Percentiles rank a stretch among this genome's conserved stretches.
phyloP scores from a whole-genome alignment of 2,888 invertebrate genomes.

The Megastigmus dorsalis region DNA sequence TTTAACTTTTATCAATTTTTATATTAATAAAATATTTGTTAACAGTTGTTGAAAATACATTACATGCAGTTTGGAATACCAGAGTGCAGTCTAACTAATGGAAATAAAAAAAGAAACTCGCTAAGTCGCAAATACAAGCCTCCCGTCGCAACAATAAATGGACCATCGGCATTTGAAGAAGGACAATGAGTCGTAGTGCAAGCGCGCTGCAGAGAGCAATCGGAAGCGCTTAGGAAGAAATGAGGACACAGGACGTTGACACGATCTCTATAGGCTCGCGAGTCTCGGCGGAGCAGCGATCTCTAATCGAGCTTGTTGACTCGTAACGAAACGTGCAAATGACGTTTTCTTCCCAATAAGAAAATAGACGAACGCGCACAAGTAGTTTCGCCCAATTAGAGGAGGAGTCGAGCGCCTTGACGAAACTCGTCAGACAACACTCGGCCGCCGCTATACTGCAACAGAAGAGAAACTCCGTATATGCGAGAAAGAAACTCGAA shows the following conservation, averaged over 20 bases:
- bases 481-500: too few species aligned
- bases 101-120: too few species aligned
- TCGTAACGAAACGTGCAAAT: constrained; percentile 4
- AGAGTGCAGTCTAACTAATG: too few species aligned
- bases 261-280: constrained; percentile 14
- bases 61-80: too few species aligned
- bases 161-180: constrained; percentile 12
- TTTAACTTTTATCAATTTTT: too few species aligned
- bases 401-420: background rate
- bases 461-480: background rate
- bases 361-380: background rate
- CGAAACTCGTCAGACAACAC: background rate
- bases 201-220: background rate
- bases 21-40: too few species aligned
- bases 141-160: constrained; percentile 1
- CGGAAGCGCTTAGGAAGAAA: constrained; percentile 9
- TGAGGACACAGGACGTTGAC: constrained; percentile 48
- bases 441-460: background rate
- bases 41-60: too few species aligned
- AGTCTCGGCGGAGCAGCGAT: background rate
- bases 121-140: too few species aligned
- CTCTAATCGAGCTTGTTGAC: constrained; percentile 7
- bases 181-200: constrained; percentile 8
- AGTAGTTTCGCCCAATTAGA: constrained; percentile 6
- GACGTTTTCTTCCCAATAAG: background rate